Base-by-base conservation (phyloP, 2,113 vertebrate species). In the Tor tambroides region DNA sequence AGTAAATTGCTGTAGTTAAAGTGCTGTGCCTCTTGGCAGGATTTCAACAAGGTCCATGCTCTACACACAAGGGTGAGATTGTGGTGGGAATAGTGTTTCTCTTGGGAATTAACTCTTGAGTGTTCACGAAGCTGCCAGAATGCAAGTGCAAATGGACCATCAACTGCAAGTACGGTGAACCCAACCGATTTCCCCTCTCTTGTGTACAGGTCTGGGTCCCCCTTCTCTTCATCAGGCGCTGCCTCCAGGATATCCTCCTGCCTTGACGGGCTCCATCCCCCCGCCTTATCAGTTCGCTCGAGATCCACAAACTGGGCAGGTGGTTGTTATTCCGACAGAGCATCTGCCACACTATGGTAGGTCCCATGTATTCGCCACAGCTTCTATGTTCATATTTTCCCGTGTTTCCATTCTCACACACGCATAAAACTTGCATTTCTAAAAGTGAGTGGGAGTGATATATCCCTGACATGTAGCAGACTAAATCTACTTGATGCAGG, bases 251-350 rank as follows among this genome's bases (percentile, higher is more conserved):
- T 99, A 99, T 87, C 96, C 96, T 0, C 94, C 97, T 0, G 92
- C 97, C 78, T 93, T 99, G 91, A 95, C 95, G 15, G 95, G 96
- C 89, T 97, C 98, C 28, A 95, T 99, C 49, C 96, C 98, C 1
- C 95, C 97, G 0, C 93, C 97, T 15, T 99, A 98, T 94, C 98
- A 98, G 94, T 97, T 99, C 90, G 97, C 97, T 87, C 95, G 97
- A 89, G 98, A 99, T 90, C 97, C 98, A 0, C 98, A 98, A 92
- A 97, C 97, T 0, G 98, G 98, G 80, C 98, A 99, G 93, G 95
- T 99, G 35, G 94, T 99, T 38, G 96, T 99, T 91, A 98, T 99
- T 87, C 96, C 97, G 74, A 96, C 97, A 0, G 98, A 99, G 88
- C 98, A 98, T 93, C 94, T 99, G 92, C 95, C 96, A 80, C 98